Evolutionary conservation across 2,888 invertebrate species (phyloP), one percentile per base, ranked within the genome.

Genomic region (Orthosia gothica): DNA sequence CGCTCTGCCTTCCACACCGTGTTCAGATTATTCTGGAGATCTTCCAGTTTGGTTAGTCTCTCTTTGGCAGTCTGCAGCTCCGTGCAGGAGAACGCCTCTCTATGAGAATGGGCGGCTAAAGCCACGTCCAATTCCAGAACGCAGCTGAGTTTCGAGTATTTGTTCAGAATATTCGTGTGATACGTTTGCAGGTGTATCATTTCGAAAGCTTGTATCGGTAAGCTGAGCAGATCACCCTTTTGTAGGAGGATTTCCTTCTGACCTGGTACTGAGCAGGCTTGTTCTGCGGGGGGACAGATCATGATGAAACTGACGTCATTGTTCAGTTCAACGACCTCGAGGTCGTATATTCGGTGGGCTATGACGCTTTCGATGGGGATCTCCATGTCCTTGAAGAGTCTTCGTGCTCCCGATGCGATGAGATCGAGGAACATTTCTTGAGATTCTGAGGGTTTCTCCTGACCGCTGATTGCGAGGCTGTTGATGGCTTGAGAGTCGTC

Each of bases 121-220:
- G 98, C 98, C 0, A 98, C 98, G 89, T 99, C 99, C 91, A 99
- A 96, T 94, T 99, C 99, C 75, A 99, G 95, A 75, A 99, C 98
- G 88, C 99, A 99, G 87, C 99, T 99, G 20, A 99, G 97, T 76
- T 99, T 98, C 3, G 99, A 98, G 95, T 99, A 99, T 91, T 99
- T 98, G 89, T 98, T 98, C 70, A 99, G 98, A 81, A 99, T 98
- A 86, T 98, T 98, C 66, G 97, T 97, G 91, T 99, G 99, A 94
- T 99, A 99, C 3, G 99, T 99, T 90, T 98, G 98, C 81, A 99
- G 97, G 92, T 99, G 99, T 79, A 99, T 99, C 99, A 99, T 98
- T 97, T 99, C 98, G 90, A 98, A 98, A 0, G 98, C 99, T 94
- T 99, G 99, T 58, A 99, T 98, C 0, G 99, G 99, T 72, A 99